These are phyloP conservation scores for Cylindroiulus punctatus DNA, from an alignment of 2,888 invertebrate genomes.

Conservation along the genomic window DNA sequence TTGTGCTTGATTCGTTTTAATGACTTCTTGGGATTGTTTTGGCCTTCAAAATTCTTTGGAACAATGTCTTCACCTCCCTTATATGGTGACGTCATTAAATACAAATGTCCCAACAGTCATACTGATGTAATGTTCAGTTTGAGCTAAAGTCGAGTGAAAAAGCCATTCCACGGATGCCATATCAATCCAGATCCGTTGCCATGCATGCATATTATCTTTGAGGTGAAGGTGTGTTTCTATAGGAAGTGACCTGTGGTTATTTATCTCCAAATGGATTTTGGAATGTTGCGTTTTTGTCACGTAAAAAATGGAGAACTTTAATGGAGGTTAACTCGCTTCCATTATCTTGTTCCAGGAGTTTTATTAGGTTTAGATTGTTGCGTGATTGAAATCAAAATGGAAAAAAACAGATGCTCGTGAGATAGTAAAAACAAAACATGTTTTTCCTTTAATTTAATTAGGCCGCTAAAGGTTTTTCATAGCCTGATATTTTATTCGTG, in stretches of 20 bases:
- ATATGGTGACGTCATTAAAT: too few species aligned
- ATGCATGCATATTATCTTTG: neutral
- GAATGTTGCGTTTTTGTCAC: neutral
- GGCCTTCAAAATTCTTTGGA: too few species aligned
- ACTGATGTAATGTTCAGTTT: too few species aligned
- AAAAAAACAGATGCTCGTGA: neutral
- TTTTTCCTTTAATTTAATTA: conserved; percentile 32
- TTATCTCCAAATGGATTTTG: neutral
- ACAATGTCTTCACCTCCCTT: too few species aligned
- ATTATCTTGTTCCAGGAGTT: conserved; percentile 30
- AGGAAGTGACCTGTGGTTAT: conserved; percentile 6
- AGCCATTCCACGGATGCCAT: too few species aligned
- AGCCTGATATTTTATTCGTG: conserved; percentile 17
- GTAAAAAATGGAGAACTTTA: conserved; percentile 10
- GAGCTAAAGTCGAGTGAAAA: too few species aligned
- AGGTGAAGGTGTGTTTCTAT: neutral
- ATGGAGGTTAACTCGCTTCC: conserved; percentile 16
- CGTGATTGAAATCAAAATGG: conserved; percentile 29
- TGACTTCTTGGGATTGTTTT: too few species aligned
- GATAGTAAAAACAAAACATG: conserved; percentile 36
- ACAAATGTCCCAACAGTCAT: too few species aligned
- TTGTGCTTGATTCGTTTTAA: too few species aligned
- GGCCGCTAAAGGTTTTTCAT: conserved; percentile 28
- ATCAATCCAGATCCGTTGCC: too few species aligned
- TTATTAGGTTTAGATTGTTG: conserved; percentile 24